phyloP scores from a whole-genome alignment of 1,140 invertebrate genomes.

The Pristionchus pacificus region DNA sequence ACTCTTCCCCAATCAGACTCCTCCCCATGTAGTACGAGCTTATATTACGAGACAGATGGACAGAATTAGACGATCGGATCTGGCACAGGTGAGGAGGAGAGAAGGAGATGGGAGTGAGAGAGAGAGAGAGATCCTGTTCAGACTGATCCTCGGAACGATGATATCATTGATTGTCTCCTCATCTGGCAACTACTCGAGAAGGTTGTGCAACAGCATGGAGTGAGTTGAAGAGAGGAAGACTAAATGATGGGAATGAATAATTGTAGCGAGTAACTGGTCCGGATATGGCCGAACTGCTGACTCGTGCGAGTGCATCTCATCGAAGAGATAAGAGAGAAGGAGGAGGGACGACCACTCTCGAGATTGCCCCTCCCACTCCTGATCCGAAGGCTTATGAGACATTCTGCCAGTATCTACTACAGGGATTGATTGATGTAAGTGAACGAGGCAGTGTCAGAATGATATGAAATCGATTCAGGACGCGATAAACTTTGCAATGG shows the following conservation, averaged over 20 bases:
- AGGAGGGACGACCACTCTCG: background rate
- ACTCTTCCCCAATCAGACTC: constrained; percentile 14
- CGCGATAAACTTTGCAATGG: constrained; percentile 24
- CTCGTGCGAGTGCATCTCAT: background rate
- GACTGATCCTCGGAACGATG: constrained; percentile 1
- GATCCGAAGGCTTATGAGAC: constrained; percentile 16
- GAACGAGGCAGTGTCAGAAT: background rate
- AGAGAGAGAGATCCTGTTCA: background rate
- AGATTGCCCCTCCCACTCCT: background rate
- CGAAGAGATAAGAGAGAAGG: background rate
- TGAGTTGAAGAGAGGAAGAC: too few species aligned
- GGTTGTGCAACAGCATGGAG: constrained; percentile 29
- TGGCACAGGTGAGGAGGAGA: constrained; percentile 10
- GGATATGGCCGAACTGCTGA: constrained; percentile 23
- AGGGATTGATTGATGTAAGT: constrained; percentile 25
- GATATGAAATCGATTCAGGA: constrained; percentile 8
- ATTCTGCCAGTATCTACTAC: constrained; percentile 20
- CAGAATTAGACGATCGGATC: constrained; percentile 17
- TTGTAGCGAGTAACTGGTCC: constrained; percentile 24
- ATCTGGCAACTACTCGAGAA: constrained; percentile 27
- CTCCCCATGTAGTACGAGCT: constrained; percentile 17
- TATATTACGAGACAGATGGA: constrained; percentile 29
- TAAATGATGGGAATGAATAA: too few species aligned
- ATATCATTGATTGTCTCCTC: constrained; percentile 19
- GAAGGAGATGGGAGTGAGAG: constrained; percentile 14